A percentile compares a stretch with the other conserved stretches of the same genome.
phyloP scores from a whole-genome alignment of 2,888 invertebrate species.

The Thecophora atra region DNA sequence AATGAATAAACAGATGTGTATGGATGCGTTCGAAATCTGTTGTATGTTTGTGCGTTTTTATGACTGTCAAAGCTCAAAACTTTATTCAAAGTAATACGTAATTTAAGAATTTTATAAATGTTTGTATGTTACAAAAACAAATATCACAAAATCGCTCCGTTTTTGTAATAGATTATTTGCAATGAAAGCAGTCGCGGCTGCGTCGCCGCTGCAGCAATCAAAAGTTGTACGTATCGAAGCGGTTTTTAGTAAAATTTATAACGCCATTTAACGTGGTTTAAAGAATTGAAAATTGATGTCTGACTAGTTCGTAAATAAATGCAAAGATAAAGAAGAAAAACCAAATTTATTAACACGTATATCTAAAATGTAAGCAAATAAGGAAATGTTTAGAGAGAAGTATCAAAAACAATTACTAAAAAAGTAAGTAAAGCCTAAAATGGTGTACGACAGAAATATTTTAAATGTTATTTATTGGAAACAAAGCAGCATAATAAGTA shows the following conservation, averaged over 20 bases:
- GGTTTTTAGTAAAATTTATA: conserved; percentile 27
- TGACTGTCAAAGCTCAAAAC: conserved; percentile 24
- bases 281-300: conserved; percentile 49
- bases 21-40: background rate
- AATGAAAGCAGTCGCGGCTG: background rate
- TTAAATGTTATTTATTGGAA: conserved; percentile 15
- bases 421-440: no score
- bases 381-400: background rate
- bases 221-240: conserved; percentile 1
- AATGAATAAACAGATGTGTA: no score
- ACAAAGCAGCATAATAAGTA: background rate
- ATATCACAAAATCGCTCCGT: background rate
- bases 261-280: conserved; percentile 14
- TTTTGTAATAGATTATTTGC: conserved; percentile 11
- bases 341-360: conserved; percentile 10
- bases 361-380: background rate
- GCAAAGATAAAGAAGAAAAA: conserved; percentile 15
- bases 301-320: conserved; percentile 54
- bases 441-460: background rate
- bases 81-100: conserved; percentile 32
- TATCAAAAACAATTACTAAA: no score
- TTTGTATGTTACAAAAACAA: conserved; percentile 26
- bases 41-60: background rate
- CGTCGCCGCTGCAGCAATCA: background rate
- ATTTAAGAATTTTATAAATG: conserved; percentile 25